phyloP scores from a whole-genome alignment of 1,140 invertebrate species.

The Heterodera carotae region DNA sequence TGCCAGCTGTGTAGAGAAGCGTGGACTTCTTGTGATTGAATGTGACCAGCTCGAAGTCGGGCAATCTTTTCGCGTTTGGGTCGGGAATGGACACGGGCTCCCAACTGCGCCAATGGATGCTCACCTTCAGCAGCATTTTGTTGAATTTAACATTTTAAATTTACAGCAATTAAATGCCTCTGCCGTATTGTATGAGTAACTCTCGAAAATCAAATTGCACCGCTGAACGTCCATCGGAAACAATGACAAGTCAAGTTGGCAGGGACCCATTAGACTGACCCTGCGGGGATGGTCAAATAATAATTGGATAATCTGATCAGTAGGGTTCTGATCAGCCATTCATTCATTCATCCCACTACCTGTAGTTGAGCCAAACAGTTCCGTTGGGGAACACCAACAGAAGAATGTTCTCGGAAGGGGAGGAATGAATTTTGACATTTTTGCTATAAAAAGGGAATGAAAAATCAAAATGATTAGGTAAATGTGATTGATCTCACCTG shows the following conservation, averaged over 20 bases:
- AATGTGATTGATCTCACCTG: not conserved
- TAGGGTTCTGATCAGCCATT: not conserved
- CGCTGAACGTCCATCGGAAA: constrained; percentile 59
- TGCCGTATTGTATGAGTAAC: constrained; percentile 64
- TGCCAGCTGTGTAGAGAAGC: constrained; percentile 60
- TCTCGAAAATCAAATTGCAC: constrained; percentile 62
- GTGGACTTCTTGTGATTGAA: constrained; percentile 55
- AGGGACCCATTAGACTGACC: constrained; percentile 56
- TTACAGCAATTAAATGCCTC: constrained; percentile 38
- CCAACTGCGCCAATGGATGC: constrained; percentile 64
- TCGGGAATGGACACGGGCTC: constrained; percentile 64
- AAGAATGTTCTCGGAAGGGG: constrained; percentile 59
- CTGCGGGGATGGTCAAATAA: constrained; percentile 8
- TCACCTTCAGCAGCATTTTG: constrained; percentile 31
- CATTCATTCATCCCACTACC: not conserved
- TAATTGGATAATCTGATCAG: not conserved
- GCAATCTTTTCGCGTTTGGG: constrained; percentile 58
- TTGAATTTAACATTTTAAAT: not conserved
- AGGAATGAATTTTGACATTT: constrained; percentile 63
- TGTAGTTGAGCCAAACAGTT: constrained; percentile 59
- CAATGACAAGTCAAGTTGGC: constrained; percentile 54
- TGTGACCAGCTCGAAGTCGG: constrained; percentile 61
- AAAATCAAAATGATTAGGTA: constrained; percentile 8
- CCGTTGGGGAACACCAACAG: constrained; percentile 62
- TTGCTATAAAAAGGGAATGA: constrained; percentile 52